Evolutionary conservation across 1,140 invertebrate species (phyloP).

Genomic region (Sycophila sp.): DNA sequence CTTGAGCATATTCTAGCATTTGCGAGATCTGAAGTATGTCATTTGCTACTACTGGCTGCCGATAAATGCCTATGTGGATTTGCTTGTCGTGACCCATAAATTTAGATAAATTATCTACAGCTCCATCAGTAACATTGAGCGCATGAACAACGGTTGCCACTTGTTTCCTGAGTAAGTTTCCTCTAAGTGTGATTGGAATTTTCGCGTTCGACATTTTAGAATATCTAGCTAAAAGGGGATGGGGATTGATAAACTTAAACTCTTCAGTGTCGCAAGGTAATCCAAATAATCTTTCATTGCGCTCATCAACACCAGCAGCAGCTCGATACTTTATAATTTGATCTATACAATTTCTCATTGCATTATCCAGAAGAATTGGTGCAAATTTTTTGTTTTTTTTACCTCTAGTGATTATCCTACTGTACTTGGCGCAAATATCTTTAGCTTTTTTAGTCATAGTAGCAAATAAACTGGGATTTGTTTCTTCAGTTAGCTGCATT

Average conservation of each 20-base stretch:
- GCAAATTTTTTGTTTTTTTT: background rate
- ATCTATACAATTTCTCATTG: background rate
- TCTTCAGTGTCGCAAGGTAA: background rate
- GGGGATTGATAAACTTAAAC: background rate
- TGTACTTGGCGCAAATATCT: background rate
- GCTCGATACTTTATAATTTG: background rate
- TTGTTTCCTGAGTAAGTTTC: slow-evolving; percentile 38
- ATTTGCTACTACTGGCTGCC: background rate
- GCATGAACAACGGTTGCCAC: slow-evolving; percentile 33
- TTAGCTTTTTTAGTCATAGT: background rate
- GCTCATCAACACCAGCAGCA: background rate
- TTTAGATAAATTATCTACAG: slow-evolving; percentile 26
- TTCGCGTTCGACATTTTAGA: background rate
- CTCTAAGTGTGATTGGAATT: background rate
- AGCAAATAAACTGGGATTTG: background rate
- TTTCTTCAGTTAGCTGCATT: background rate
- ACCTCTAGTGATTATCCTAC: background rate
- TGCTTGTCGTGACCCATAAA: slow-evolving; percentile 36
- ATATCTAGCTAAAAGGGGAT: slow-evolving; percentile 9
- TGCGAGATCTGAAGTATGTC: background rate
- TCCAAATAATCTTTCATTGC: slow-evolving; percentile 26
- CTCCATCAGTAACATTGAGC: slow-evolving; percentile 28
- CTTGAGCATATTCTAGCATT: background rate
- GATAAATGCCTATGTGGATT: background rate
- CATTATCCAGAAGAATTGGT: background rate